Evolutionary conservation across 2,113 vertebrate genomes (phyloP).

Genomic region (Cromileptes altivelis): DNA sequence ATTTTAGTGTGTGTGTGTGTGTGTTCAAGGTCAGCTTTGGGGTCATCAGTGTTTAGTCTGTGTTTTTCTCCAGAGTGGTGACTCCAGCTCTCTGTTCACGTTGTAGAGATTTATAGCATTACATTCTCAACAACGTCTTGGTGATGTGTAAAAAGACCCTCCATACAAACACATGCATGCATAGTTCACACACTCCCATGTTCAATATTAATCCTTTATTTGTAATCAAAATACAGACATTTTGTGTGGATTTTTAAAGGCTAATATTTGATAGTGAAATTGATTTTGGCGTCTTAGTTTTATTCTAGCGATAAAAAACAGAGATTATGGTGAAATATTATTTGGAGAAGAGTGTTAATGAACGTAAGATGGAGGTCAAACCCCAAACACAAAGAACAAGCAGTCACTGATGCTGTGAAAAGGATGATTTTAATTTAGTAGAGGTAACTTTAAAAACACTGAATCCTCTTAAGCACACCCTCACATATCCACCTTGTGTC

Average conservation of each 20-base stretch:
- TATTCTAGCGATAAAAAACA: too few species aligned
- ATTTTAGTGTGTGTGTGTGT: constrained; percentile 20
- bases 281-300: too few species aligned
- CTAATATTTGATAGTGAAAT: too few species aligned
- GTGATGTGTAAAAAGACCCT: constrained; percentile 13
- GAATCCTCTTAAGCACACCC: neutral
- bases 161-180: neutral
- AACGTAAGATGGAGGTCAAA: too few species aligned
- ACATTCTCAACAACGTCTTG: constrained; percentile 58
- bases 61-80: constrained; percentile 80
- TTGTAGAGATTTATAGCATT: constrained; percentile 83
- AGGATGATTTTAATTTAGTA: neutral
- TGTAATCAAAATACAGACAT: neutral
- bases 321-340: neutral
- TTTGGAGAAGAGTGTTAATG: neutral
- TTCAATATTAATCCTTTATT: neutral
- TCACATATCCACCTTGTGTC: constrained; percentile 3
- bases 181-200: neutral
- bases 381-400: too few species aligned
- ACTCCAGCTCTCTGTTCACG: constrained; percentile 82
- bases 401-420: neutral
- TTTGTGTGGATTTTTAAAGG: too few species aligned
- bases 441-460: neutral
- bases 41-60: constrained; percentile 88
- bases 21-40: constrained; percentile 53